These are phyloP conservation scores for Calonectris borealis DNA, from an alignment of 2,113 vertebrate genomes.

Conservation along the genomic window DNA sequence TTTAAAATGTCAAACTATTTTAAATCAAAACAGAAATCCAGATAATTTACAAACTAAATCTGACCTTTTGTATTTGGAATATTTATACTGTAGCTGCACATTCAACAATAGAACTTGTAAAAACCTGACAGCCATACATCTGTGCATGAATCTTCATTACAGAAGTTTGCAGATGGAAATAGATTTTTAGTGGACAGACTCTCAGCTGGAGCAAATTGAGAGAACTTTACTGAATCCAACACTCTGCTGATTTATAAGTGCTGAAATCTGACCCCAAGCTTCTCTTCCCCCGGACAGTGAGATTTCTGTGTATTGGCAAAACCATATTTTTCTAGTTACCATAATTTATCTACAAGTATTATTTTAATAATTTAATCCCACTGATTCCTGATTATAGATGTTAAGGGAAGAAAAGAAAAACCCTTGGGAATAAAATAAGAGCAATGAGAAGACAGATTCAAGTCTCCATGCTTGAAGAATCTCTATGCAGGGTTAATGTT, in stretches of 20 bases:
- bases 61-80: slow-evolving; percentile 76
- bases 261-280: background rate
- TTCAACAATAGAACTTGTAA: slow-evolving; percentile 63
- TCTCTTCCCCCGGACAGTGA: background rate
- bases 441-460: background rate
- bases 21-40: slow-evolving; percentile 76
- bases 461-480: background rate
- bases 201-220: slow-evolving; percentile 1
- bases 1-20: slow-evolving; percentile 81
- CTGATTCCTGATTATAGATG: background rate
- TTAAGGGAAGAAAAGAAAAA: background rate
- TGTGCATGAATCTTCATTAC: slow-evolving; percentile 48
- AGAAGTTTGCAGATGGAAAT: slow-evolving; percentile 39
- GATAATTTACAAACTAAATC: slow-evolving; percentile 79
- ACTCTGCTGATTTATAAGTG: background rate
- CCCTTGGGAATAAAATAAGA: background rate
- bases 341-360: background rate
- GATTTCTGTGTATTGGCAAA: background rate
- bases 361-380: background rate
- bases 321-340: background rate
- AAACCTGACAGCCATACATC: slow-evolving; percentile 67
- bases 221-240: background rate
- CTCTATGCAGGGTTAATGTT: background rate
- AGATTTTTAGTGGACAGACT: slow-evolving; percentile 52
- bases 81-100: slow-evolving; percentile 66